Evolutionary conservation across 2,113 vertebrate genomes (phyloP).

Genomic region (Cebus imitator): DNA sequence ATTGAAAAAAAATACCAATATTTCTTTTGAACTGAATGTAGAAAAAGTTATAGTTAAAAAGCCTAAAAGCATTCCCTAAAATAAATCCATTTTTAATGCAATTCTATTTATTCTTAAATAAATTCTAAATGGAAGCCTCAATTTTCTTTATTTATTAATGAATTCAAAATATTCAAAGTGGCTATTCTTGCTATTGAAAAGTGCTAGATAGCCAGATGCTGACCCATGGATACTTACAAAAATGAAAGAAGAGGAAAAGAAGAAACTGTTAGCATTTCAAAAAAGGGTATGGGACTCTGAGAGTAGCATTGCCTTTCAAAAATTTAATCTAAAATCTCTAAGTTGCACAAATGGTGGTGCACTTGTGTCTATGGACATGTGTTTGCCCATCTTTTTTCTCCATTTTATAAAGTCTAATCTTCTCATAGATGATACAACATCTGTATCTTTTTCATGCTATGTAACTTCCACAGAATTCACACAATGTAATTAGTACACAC

Average conservation of each 20-base stretch:
- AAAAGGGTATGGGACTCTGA: neutral
- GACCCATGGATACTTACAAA: neutral
- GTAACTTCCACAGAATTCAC: neutral
- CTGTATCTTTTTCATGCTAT: neutral
- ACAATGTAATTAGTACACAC: neutral
- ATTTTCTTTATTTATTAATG: slow-evolving; percentile 50
- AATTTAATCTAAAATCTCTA: slow-evolving; percentile 4
- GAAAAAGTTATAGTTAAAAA: slow-evolving; percentile 55
- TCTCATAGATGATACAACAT: neutral
- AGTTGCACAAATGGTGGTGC: neutral
- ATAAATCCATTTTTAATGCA: slow-evolving; percentile 51
- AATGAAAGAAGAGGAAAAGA: neutral
- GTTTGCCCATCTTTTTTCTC: neutral
- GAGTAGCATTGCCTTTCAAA: neutral
- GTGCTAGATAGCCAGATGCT: neutral
- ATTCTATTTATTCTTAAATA: slow-evolving; percentile 58
- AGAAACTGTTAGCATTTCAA: neutral
- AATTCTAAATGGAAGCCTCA: slow-evolving; percentile 45
- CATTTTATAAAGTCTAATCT: neutral
- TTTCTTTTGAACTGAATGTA: slow-evolving; percentile 49
- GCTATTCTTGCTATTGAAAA: slow-evolving; percentile 35
- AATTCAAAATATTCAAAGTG: slow-evolving; percentile 45
- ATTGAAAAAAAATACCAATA: slow-evolving; percentile 31
- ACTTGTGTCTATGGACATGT: neutral
- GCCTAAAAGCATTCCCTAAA: slow-evolving; percentile 50